Conservation (phyloP, 2,113 vertebrate genomes). For the Cynoglossus semilaevis region DNA sequence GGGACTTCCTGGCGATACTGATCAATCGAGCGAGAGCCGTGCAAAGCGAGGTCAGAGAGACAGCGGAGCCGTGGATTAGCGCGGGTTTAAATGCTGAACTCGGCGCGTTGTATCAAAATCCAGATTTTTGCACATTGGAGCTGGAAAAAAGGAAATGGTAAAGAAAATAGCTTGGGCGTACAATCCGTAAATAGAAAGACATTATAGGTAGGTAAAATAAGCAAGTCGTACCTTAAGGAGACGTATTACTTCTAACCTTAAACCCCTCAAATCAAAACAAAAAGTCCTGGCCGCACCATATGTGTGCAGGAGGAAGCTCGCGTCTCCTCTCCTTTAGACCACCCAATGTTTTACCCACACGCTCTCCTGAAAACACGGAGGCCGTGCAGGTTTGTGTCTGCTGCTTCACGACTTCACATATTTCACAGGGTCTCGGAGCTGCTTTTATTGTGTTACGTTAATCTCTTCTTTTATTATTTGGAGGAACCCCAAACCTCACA, state of each 20-base stretch:
- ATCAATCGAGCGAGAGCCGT: conserved; percentile 34
- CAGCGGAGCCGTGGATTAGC: neutral
- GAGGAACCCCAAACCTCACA: conserved; percentile 45
- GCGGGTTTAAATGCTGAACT: neutral
- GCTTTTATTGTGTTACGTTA: conserved; percentile 43
- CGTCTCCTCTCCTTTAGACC: conserved; percentile 70
- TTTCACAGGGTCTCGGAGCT: conserved; percentile 46
- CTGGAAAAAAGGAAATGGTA: conserved; percentile 43
- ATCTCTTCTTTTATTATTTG: conserved; percentile 46
- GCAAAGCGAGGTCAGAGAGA: conserved; percentile 12
- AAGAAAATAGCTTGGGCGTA: conserved; percentile 25
- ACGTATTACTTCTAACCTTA: conserved; percentile 77
- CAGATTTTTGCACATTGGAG: conserved; percentile 10
- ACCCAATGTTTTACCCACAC: conserved; percentile 78
- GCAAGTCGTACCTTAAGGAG: conserved; percentile 75
- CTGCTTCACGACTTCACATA: conserved; percentile 34
- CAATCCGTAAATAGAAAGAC: conserved; percentile 69
- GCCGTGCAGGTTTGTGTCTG: conserved; percentile 50
- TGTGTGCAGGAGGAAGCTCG: conserved; percentile 74
- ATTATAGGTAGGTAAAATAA: conserved; percentile 79
- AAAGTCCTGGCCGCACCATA: conserved; percentile 76
- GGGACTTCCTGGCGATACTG: conserved; percentile 51
- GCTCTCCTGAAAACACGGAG: conserved; percentile 62
- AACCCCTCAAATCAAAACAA: conserved; percentile 79
- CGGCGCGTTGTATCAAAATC: conserved; percentile 22